A percentile compares a stretch with the other conserved stretches of the same genome.
Evolutionary conservation across 2,888 invertebrate genomes (phyloP).

Genomic region (Bombyx huttoni): DNA sequence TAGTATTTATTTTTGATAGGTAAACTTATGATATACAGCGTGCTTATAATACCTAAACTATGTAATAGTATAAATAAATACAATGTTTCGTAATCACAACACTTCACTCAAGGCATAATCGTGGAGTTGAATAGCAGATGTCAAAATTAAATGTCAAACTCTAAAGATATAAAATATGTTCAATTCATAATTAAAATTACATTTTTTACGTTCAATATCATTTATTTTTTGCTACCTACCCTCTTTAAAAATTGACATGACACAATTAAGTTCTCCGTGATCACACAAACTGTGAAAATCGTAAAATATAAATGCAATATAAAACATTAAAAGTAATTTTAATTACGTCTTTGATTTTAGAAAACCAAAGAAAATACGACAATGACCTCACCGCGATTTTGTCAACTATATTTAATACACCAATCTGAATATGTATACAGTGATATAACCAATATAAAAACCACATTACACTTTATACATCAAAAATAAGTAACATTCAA

Average conservation of each 20-base stretch:
- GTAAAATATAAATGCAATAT: too few relatives aligned
- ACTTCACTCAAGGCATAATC: slow-evolving; percentile 37
- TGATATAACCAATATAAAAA: background rate
- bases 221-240: too few relatives aligned
- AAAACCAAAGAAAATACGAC: too few relatives aligned
- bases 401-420: background rate
- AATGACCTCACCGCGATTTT: too few relatives aligned
- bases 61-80: slow-evolving; percentile 41
- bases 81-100: slow-evolving; percentile 42
- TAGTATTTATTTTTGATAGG: slow-evolving; percentile 50
- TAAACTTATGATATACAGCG: slow-evolving; percentile 34
- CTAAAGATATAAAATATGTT: background rate
- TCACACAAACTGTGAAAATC: too few relatives aligned
- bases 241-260: too few relatives aligned
- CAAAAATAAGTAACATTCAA: slow-evolving; percentile 17
- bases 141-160: slow-evolving; percentile 5
- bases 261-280: too few relatives aligned
- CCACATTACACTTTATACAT: slow-evolving; percentile 3
- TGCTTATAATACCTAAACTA: slow-evolving; percentile 27
- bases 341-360: too few relatives aligned
- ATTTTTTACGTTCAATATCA: too few relatives aligned
- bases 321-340: too few relatives aligned
- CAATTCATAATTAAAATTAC: background rate
- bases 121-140: slow-evolving; percentile 10
- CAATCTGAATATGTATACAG: slow-evolving; percentile 2